Evolutionary conservation across 2,888 invertebrate species (phyloP).

Genomic region (Scotopteryx bipunctaria): DNA sequence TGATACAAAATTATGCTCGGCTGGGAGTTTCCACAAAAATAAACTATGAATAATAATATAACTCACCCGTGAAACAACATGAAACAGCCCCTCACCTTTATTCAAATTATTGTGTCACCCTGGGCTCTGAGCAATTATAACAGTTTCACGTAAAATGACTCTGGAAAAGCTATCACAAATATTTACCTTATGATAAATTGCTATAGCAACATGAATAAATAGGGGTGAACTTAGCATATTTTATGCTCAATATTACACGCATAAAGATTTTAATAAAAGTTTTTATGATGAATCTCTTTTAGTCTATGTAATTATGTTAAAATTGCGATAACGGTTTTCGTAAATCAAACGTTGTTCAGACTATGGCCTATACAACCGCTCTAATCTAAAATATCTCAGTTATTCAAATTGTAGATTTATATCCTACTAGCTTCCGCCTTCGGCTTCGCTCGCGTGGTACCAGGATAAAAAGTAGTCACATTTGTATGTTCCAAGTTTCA

Average conservation of each 20-base stretch:
- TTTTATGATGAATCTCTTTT: background rate
- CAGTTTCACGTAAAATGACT: conserved; percentile 35
- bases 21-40: background rate
- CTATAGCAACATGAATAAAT: background rate
- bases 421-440: no score
- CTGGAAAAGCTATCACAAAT: conserved; percentile 15
- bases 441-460: no score
- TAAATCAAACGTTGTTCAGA: no score
- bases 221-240: background rate
- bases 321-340: no score
- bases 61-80: background rate
- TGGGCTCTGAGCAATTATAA: conserved; percentile 32
- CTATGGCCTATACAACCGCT: no score
- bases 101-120: conserved; percentile 26
- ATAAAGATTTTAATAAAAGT: background rate
- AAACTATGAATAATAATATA: background rate
- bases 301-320: no score
- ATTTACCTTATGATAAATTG: no score
- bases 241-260: background rate
- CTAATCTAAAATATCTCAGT: no score
- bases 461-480: no score
- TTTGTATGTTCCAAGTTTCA: no score
- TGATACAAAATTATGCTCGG: background rate
- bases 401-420: no score
- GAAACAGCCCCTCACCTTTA: conserved; percentile 17